These are phyloP conservation scores for Pomacea maculata DNA, from an alignment of 1,140 invertebrate genomes.

Conservation along the genomic window DNA sequence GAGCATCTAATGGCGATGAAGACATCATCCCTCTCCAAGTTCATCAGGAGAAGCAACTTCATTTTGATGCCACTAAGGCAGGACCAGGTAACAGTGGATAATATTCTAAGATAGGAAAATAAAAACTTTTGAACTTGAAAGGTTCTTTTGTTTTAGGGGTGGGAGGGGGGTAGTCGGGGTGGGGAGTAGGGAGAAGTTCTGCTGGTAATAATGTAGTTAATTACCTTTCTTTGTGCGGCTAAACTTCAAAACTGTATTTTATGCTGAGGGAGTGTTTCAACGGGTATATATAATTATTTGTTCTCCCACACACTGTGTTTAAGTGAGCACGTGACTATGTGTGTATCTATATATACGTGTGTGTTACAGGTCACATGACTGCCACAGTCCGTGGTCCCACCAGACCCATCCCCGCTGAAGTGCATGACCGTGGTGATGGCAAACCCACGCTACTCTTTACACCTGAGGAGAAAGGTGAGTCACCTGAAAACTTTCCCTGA, in stretches of 20 bases:
- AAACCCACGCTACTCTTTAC: constrained; percentile 11
- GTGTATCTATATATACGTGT: background rate
- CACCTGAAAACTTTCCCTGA: too few species aligned
- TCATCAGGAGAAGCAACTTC: constrained; percentile 71
- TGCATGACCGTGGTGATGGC: constrained; percentile 10
- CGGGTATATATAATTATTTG: too few species aligned
- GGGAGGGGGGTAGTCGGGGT: too few species aligned
- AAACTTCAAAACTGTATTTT: too few species aligned
- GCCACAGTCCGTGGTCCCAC: constrained; percentile 12
- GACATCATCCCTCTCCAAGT: constrained; percentile 75
- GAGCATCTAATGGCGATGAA: constrained; percentile 70
- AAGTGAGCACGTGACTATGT: constrained; percentile 5
- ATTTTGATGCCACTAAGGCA: constrained; percentile 73
- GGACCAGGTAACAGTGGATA: constrained; percentile 67
- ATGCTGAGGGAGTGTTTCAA: too few species aligned
- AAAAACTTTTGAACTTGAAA: too few species aligned
- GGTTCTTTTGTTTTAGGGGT: too few species aligned
- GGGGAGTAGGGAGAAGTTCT: too few species aligned
- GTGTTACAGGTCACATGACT: constrained; percentile 5
- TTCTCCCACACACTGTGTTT: background rate
- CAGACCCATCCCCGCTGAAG: background rate
- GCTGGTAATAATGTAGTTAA: too few species aligned
- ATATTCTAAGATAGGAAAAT: too few species aligned
- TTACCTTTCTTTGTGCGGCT: too few species aligned
- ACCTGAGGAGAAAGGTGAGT: constrained; percentile 9